Evolutionary conservation across 2,888 invertebrate genomes (phyloP), one percentile per base, ranked within the genome.

Genomic region (Dendrolimus pini): DNA sequence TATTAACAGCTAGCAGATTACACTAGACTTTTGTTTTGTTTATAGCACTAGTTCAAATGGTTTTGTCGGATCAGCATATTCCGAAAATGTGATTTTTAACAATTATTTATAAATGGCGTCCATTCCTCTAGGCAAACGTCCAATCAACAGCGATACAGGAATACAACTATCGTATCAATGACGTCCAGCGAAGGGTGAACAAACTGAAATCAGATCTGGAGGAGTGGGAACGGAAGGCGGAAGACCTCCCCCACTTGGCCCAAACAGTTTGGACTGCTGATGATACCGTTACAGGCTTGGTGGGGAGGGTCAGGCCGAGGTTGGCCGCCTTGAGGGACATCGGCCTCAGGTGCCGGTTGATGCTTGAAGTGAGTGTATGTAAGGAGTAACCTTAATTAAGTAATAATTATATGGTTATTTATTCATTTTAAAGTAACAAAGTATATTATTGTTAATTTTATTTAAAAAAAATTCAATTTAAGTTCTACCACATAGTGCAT

Each of bases 211-310:
- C 66, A 30, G 75, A 61, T 13, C 78, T 77, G n/a, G 83, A 70
- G 59, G 71, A 62, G 55, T 92, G 78, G 87, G 87, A 78, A 66
- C 72, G 72, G 30, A 84, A 82, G 55, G 83, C 89, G 1, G 84
- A 85, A 0, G 91, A 92, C 56, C 71, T 93, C 14, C 80, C 85
- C 7, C 78, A 78, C 7, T 78, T 92, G 14, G 86, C 91, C 0
- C 84, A 85, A 54, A 76, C 80, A 0, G 89, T 93, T 56, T 88
- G 91, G 72, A 79, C 77, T 14, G 82, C 92, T 14, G 82, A 89
- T 3, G 91, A 92, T 9, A 74, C 83, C 0, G 87, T 93, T 0
- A 85, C 84, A 6, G 91, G 88, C 0, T 86, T 93, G 54, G 81
- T 92, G 12, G 75, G 80, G n/a, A 78, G 88, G 2, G 89, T 91